phyloP scores from a whole-genome alignment of 2,113 vertebrate species.

The Trichomycterus rosablanca region DNA sequence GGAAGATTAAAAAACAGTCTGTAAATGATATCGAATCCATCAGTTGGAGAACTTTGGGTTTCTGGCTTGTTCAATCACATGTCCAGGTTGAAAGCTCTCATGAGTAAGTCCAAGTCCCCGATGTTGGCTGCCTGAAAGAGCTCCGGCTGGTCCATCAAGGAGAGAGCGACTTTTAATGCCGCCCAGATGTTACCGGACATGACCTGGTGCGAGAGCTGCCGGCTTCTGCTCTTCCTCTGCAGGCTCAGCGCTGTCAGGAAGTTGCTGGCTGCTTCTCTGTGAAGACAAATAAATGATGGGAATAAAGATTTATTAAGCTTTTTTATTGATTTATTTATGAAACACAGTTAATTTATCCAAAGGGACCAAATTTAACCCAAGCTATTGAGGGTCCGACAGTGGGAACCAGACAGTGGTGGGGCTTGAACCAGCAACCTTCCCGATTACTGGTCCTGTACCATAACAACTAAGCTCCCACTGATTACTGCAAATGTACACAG shows the following conservation, averaged over 20 bases:
- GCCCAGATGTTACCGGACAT: slow-evolving; percentile 98
- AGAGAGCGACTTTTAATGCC: slow-evolving; percentile 90
- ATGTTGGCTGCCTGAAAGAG: slow-evolving; percentile 96
- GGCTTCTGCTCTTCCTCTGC: slow-evolving; percentile 92
- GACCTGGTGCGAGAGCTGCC: slow-evolving; percentile 86
- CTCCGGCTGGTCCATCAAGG: slow-evolving; percentile 96
- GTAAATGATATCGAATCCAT: slow-evolving; percentile 19
- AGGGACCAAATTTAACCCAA: no score
- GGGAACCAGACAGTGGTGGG: no score
- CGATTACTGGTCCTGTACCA: no score
- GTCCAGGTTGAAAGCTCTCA: slow-evolving; percentile 92
- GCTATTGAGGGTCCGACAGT: no score
- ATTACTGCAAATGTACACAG: no score
- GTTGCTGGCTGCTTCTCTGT: slow-evolving; percentile 95
- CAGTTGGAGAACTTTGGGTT: slow-evolving; percentile 60
- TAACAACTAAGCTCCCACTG: no score
- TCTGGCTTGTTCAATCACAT: slow-evolving; percentile 67
- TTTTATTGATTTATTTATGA: no score
- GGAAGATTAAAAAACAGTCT: no score
- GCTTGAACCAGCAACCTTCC: no score
- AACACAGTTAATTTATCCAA: no score
- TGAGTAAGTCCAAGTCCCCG: slow-evolving; percentile 90
- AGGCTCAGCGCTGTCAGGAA: slow-evolving; percentile 93
- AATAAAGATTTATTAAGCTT: no score
- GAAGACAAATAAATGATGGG: slow-evolving; percentile 6